Conservation (phyloP, 2,888 invertebrate species). For the Anticlea derivata region DNA sequence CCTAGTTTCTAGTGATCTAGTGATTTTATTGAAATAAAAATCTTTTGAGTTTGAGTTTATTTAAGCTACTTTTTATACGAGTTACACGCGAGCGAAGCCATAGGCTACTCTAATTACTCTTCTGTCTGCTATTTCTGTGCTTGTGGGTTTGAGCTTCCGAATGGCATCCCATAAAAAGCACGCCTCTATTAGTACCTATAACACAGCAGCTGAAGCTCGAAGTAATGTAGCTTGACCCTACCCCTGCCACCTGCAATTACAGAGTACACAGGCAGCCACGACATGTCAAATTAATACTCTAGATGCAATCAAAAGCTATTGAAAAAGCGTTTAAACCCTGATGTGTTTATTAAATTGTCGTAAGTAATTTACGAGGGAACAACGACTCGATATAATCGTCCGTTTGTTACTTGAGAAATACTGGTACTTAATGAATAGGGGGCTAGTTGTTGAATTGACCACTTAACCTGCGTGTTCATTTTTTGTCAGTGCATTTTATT, state of each 20-base stretch:
- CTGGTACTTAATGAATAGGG: conserved; percentile 24
- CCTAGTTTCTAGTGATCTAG: too few relatives aligned
- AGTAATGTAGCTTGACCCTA: conserved; percentile 6
- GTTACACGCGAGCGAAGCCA: too few relatives aligned
- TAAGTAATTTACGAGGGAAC: conserved; percentile 68
- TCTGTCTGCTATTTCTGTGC: too few relatives aligned
- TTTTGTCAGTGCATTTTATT: conserved; percentile 15
- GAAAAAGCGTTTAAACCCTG: conserved; percentile 73
- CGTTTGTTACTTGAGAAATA: conserved; percentile 33
- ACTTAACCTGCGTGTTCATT: conserved; percentile 22
- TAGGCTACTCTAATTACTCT: too few relatives aligned
- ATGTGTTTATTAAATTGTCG: conserved; percentile 81
- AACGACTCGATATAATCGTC: conserved; percentile 46
- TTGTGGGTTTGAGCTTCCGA: too few relatives aligned
- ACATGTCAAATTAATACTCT: conserved; percentile 71
- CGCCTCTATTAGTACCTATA: neutral
- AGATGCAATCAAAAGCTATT: conserved; percentile 70
- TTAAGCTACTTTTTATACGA: too few relatives aligned
- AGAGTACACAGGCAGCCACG: conserved; percentile 55
- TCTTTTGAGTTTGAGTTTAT: too few relatives aligned
- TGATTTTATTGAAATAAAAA: too few relatives aligned
- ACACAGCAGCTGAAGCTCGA: neutral
- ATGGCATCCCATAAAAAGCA: neutral
- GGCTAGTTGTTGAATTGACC: conserved; percentile 23
- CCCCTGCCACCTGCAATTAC: conserved; percentile 59